Conservation (phyloP, 2,113 vertebrate species). For the Cyanoramphus novaezelandiae region DNA sequence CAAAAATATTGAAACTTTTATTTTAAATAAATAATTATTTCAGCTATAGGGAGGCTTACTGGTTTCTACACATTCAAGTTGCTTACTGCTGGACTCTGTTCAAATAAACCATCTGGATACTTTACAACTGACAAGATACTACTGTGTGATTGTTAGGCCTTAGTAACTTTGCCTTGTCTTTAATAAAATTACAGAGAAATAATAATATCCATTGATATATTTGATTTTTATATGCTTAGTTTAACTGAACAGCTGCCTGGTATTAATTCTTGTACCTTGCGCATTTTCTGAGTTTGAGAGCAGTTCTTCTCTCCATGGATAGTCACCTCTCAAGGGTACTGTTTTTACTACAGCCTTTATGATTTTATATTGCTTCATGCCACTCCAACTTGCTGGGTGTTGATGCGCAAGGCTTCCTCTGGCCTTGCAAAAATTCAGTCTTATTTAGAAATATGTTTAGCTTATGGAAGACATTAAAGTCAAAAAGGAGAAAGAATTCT, state of each 20-base stretch:
- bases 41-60: background rate
- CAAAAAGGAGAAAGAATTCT: conserved; percentile 47
- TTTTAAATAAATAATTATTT: conserved; percentile 33
- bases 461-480: conserved; percentile 68
- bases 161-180: conserved; percentile 36
- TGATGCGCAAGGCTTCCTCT: conserved; percentile 67
- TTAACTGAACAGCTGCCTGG: conserved; percentile 31
- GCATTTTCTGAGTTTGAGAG: conserved; percentile 47
- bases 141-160: conserved; percentile 17
- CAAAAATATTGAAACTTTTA: background rate
- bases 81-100: conserved; percentile 39
- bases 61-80: conserved; percentile 23
- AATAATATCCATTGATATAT: conserved; percentile 20
- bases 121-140: conserved; percentile 31
- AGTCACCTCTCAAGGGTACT: conserved; percentile 70
- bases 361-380: conserved; percentile 72
- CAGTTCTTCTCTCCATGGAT: conserved; percentile 53
- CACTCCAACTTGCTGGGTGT: conserved; percentile 55
- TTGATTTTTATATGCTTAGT: conserved; percentile 36
- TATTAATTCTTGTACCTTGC: conserved; percentile 70
- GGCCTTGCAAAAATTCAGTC: conserved; percentile 66
- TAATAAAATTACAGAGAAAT: conserved; percentile 32
- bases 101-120: conserved; percentile 53
- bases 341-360: conserved; percentile 71
- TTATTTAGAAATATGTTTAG: conserved; percentile 78